Percentiles rank a stretch among this genome's conserved stretches.
These are phyloP conservation scores for Plemyria rubiginata DNA, from an alignment of 2,888 invertebrate species.

Conservation along the genomic window DNA sequence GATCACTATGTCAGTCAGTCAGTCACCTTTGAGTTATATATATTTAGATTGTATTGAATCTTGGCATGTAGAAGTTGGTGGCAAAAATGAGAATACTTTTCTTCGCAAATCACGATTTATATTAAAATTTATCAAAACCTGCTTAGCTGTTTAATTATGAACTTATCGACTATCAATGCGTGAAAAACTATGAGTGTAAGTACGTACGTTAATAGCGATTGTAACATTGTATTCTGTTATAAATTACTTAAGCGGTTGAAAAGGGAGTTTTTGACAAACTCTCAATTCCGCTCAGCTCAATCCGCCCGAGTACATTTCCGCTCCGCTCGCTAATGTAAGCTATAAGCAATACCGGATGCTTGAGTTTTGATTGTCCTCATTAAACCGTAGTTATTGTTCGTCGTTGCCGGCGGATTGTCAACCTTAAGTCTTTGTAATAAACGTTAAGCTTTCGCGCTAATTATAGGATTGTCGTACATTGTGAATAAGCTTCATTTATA, in stretches of 20 bases:
- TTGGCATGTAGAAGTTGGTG: no score
- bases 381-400: conserved; percentile 49
- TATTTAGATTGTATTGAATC: no score
- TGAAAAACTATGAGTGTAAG: no score
- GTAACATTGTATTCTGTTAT: not conserved
- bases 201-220: no score
- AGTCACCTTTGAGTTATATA: no score
- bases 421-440: conserved; percentile 46
- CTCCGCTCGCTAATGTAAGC: conserved; percentile 18
- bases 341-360: conserved; percentile 47
- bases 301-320: conserved; percentile 13
- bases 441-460: conserved; percentile 31
- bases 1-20: no score
- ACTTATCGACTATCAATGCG: no score
- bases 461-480: conserved; percentile 30
- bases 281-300: conserved; percentile 1
- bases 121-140: no score
- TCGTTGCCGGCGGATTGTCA: conserved; percentile 43
- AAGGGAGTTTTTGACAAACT: conserved; percentile 10
- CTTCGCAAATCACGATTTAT: no score
- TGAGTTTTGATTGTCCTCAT: conserved; percentile 63
- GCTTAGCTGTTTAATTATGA: no score
- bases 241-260: not conserved
- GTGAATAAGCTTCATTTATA: conserved; percentile 24
- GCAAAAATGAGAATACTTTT: no score